Base-by-base conservation (phyloP, 2,888 invertebrate species). In the Macrophya alboannulata region DNA sequence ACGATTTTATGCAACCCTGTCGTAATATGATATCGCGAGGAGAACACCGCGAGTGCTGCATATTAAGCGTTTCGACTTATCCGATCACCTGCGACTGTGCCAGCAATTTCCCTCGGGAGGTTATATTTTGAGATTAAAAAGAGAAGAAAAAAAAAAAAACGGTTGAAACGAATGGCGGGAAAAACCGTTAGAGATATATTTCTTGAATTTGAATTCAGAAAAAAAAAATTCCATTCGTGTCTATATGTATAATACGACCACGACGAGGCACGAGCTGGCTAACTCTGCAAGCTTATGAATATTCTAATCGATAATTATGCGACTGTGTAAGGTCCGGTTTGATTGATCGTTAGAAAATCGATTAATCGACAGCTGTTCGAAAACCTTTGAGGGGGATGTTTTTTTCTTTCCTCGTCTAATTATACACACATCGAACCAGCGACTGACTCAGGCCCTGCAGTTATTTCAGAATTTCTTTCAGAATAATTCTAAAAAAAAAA, bases 1-100 rank as follows among this genome's bases (percentile, higher is more conserved):
- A 88, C 89, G 91, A 92, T 92, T 91, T 91, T 90, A 90, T 91
- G 92, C 91, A 92, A 91, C 91, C 90, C 89, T 89, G 89, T 89
- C 90, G 90, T 89, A 90, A 91, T 91, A 90, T 91, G 90, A 90
- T 91, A 92, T 91, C 89, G 89, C 88, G 84, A 86, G 51, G 85
- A 25, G 37, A 88, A 85, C 87, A n/a, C n/a, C n/a, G n/a, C 88
- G 62, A 81, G 79, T 51, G 87, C 86, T 86, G 90, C 90, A 91
- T 91, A 90, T 91, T 91, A 91, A 91, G 90, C 89, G 88, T 84
- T 84, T 37, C n/a, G 55, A 84, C 74, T 65, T 72, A 68, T 76
- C 79, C 68, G 83, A 83, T 68, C 83, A 31, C 71, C 43, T 72
- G 76, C 62, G 68, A 83, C 86, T 76, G 74, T 84, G 21, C 76